Evolutionary conservation across 2,113 vertebrate genomes (phyloP).

Genomic region (Euleptes europaea): DNA sequence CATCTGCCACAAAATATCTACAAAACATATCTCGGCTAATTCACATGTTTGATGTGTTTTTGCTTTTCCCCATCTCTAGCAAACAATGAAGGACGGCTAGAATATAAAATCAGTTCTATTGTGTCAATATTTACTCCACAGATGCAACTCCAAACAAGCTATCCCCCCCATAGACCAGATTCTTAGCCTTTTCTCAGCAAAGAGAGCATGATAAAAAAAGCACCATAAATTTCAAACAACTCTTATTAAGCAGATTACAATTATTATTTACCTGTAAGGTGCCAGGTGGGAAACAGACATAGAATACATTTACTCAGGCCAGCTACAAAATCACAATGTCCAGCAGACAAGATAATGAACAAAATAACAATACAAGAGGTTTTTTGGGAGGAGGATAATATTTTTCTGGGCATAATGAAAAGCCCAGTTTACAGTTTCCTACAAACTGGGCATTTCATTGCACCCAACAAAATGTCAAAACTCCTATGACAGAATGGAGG

Average conservation of each 20-base stretch:
- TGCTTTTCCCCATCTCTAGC: conserved; percentile 31
- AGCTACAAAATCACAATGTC: neutral
- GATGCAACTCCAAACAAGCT: neutral
- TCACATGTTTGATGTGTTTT: conserved; percentile 57
- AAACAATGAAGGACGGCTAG: conserved; percentile 51
- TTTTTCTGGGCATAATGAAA: neutral
- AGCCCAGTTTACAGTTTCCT: neutral
- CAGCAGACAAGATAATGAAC: neutral
- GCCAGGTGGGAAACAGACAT: no score
- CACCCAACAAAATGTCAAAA: no score
- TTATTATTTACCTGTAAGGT: neutral
- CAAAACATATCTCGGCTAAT: conserved; percentile 59
- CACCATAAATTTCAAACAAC: neutral
- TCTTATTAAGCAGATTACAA: neutral
- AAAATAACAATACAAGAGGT: neutral
- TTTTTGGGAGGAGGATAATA: no score
- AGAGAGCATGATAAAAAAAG: neutral
- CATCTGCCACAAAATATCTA: conserved; percentile 67
- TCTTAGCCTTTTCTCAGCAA: neutral
- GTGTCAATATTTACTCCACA: conserved; percentile 1
- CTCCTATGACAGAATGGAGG: no score
- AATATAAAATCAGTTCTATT: conserved; percentile 8
- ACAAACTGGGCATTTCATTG: no score
- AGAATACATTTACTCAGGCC: no score
- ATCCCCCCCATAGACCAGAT: neutral